Conservation (phyloP, 2,113 vertebrate species). For the Lepisosteus oculatus region DNA sequence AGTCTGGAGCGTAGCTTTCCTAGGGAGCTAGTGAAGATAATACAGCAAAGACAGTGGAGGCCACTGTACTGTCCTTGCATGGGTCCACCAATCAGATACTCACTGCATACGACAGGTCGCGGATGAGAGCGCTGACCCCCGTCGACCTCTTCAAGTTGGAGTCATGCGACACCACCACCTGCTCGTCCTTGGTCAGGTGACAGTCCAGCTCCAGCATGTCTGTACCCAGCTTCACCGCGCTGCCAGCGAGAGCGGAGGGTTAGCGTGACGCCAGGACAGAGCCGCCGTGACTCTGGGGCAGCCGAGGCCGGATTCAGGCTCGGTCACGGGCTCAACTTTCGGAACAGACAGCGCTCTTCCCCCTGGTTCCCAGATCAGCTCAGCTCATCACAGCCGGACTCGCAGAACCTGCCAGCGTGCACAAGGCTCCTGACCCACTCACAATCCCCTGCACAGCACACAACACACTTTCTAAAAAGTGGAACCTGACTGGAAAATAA, state of each 20-base stretch:
- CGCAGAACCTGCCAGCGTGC: too few relatives aligned
- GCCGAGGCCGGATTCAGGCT: too few relatives aligned
- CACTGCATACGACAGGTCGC: slow-evolving; percentile 80
- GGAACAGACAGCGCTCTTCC: too few relatives aligned
- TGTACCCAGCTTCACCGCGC: slow-evolving; percentile 86
- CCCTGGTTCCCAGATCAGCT: too few relatives aligned
- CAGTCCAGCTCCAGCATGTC: slow-evolving; percentile 98
- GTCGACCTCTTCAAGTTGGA: slow-evolving; percentile 81
- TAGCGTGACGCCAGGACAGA: background rate
- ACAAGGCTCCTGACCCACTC: too few relatives aligned
- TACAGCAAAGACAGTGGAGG: background rate
- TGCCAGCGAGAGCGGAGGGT: slow-evolving; percentile 42
- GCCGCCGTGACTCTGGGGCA: background rate
- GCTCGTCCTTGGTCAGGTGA: slow-evolving; percentile 90
- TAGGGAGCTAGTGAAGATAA: too few relatives aligned
- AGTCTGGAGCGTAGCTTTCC: too few relatives aligned
- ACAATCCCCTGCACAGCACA: too few relatives aligned
- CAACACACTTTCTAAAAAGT: too few relatives aligned
- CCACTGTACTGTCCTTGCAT: background rate
- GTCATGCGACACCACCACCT: slow-evolving; percentile 95
- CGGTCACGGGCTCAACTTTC: too few relatives aligned
- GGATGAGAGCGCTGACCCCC: slow-evolving; percentile 76
- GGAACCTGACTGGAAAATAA: too few relatives aligned
- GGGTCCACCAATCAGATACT: slow-evolving; percentile 52
- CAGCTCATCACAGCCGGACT: too few relatives aligned